Evolutionary conservation across 2,113 vertebrate genomes (phyloP).

Genomic region (Mustela lutreola): DNA sequence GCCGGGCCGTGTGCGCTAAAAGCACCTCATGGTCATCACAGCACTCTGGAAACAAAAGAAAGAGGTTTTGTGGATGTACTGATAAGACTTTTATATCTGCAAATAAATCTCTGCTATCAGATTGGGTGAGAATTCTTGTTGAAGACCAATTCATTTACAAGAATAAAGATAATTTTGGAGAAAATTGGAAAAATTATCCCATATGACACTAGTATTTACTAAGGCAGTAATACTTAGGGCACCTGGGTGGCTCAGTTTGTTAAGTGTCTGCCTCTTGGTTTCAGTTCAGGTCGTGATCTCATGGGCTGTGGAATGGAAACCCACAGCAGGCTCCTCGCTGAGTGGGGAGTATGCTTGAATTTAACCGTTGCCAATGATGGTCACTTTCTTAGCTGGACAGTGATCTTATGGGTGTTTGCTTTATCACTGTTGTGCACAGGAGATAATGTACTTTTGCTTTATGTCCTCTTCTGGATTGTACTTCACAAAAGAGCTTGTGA

Average conservation of each 20-base stretch:
- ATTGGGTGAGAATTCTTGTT: too few species aligned
- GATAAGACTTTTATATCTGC: not conserved
- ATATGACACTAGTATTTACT: not conserved
- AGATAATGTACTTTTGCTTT: too few species aligned
- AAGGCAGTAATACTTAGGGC: not conserved
- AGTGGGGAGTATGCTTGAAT: not conserved
- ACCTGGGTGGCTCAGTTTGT: not conserved
- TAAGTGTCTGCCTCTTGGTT: not conserved
- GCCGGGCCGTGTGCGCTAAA: not conserved
- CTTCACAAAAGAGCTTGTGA: too few species aligned
- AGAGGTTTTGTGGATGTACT: not conserved
- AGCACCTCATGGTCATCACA: not conserved
- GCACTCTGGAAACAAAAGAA: not conserved
- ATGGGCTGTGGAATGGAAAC: not conserved
- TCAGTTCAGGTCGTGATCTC: not conserved
- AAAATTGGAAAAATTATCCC: not conserved
- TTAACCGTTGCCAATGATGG: too few species aligned
- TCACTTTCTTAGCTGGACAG: too few species aligned
- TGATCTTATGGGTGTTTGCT: too few species aligned
- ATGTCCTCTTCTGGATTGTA: too few species aligned
- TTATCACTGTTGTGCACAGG: too few species aligned
- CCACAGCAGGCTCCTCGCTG: not conserved
- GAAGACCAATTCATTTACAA: not conserved
- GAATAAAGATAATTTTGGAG: not conserved
- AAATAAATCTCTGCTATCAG: not conserved